Evolutionary conservation across 1,140 invertebrate species (phyloP).

Genomic region (Cydia splendana): DNA sequence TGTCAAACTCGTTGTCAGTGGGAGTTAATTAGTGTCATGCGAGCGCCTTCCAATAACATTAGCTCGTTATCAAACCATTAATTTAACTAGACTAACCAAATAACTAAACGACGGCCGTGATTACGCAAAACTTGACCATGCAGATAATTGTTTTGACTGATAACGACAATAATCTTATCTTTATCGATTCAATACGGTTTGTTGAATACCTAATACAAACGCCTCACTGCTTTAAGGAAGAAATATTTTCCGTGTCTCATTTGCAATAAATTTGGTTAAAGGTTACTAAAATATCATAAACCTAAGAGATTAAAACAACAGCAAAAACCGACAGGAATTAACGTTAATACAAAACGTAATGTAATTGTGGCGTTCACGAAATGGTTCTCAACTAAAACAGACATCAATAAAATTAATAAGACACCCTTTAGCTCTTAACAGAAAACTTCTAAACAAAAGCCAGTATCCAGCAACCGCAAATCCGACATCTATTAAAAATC

Average conservation of each 20-base stretch:
- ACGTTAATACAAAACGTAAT: no score
- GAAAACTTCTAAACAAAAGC: background rate
- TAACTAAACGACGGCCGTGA: background rate
- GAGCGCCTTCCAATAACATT: conserved; percentile 44
- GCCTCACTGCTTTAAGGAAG: no score
- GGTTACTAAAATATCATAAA: no score
- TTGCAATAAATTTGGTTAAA: no score
- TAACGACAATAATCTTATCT: conserved; percentile 3
- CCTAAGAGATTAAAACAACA: no score
- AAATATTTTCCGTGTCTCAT: no score
- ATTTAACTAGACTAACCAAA: conserved; percentile 14
- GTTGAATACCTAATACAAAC: no score
- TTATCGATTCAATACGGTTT: background rate
- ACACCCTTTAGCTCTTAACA: background rate
- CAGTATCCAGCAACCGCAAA: background rate
- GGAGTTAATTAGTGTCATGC: conserved; percentile 46
- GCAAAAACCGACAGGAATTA: no score
- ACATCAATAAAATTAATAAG: background rate
- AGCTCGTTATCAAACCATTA: conserved; percentile 40
- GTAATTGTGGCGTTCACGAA: no score
- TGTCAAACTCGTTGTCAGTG: background rate
- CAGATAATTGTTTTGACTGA: conserved; percentile 10
- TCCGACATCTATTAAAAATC: conserved; percentile 7
- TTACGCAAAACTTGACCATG: conserved; percentile 25
- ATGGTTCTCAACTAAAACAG: background rate